A percentile compares a stretch with the other conserved stretches of the same genome.
phyloP scores from a whole-genome alignment of 92 coral and sea anemone species.

The Phenganax marumi region DNA sequence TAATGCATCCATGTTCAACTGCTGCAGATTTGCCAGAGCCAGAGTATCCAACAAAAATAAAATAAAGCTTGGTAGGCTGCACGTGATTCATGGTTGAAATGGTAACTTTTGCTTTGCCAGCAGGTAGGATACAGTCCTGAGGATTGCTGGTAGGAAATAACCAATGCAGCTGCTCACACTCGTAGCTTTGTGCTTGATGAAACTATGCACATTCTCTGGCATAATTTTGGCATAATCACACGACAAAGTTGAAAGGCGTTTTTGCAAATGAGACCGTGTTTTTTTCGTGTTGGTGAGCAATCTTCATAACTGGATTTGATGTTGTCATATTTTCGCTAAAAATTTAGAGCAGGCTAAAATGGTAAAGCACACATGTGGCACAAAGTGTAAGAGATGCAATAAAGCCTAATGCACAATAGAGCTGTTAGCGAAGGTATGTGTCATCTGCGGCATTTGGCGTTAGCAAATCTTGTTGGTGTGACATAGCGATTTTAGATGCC shows the following conservation, averaged over 20 bases:
- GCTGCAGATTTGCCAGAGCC: constrained; percentile 59
- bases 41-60: constrained; percentile 44
- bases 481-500: too few relatives aligned
- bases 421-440: too few relatives aligned
- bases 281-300: constrained; percentile 14
- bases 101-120: constrained; percentile 36
- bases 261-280: constrained; percentile 48
- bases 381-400: too few relatives aligned
- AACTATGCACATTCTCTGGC: constrained; percentile 31
- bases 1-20: neutral
- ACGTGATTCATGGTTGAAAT: constrained; percentile 35
- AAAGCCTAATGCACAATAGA: too few relatives aligned
- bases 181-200: constrained; percentile 46
- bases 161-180: constrained; percentile 42
- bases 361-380: too few relatives aligned
- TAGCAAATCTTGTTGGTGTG: too few relatives aligned
- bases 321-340: too few relatives aligned
- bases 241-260: constrained; percentile 24
- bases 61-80: constrained; percentile 50
- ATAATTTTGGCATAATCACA: constrained; percentile 41
- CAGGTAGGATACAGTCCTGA: constrained; percentile 34
- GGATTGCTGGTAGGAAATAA: constrained; percentile 44
- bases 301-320: neutral
- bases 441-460: too few relatives aligned
- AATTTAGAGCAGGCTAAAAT: too few relatives aligned